Evolutionary conservation across 2,888 invertebrate species (phyloP).

Genomic region (Scrobipalpa atriplicella): DNA sequence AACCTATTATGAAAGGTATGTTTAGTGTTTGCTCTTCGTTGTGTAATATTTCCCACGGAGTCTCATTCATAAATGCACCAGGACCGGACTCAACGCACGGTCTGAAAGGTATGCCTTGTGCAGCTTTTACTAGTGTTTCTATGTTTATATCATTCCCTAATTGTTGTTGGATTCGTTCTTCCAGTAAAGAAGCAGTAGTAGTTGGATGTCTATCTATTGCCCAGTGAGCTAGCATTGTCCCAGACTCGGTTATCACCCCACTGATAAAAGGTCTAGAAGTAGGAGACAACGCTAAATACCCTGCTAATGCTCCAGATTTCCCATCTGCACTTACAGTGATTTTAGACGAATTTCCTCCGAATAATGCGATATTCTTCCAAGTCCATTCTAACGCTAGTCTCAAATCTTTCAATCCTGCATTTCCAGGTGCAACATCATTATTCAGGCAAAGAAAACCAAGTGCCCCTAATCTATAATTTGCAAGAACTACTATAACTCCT

Average conservation of each 20-base stretch:
- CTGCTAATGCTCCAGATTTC: conserved; percentile 59
- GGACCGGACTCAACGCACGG: conserved; percentile 57
- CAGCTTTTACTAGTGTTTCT: conserved; percentile 44
- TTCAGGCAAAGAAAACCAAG: conserved; percentile 68
- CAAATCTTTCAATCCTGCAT: conserved; percentile 69
- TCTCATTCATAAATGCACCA: conserved; percentile 50
- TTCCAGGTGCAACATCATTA: conserved; percentile 63
- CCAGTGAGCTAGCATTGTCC: conserved; percentile 62
- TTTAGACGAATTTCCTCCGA: conserved; percentile 65
- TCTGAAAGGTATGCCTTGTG: conserved; percentile 47
- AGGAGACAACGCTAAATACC: conserved; percentile 59
- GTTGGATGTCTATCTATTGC: conserved; percentile 63
- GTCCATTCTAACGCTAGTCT: conserved; percentile 66
- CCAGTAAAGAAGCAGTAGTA: conserved; percentile 53
- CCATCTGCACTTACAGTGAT: conserved; percentile 68
- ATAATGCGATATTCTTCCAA: conserved; percentile 55
- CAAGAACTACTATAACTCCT: conserved; percentile 61
- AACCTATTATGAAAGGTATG: conserved; percentile 60
- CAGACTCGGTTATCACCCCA: conserved; percentile 69
- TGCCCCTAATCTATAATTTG: conserved; percentile 69
- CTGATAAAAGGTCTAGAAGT: conserved; percentile 52
- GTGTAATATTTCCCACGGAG: conserved; percentile 57
- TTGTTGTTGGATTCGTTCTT: conserved; percentile 50
- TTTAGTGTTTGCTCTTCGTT: conserved; percentile 33
- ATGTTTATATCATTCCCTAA: conserved; percentile 35